Percentiles rank a stretch among this genome's conserved stretches.
These are phyloP conservation scores for Drosophila mulleri DNA, from an alignment of 2,888 invertebrate genomes.

Conservation along the genomic window DNA sequence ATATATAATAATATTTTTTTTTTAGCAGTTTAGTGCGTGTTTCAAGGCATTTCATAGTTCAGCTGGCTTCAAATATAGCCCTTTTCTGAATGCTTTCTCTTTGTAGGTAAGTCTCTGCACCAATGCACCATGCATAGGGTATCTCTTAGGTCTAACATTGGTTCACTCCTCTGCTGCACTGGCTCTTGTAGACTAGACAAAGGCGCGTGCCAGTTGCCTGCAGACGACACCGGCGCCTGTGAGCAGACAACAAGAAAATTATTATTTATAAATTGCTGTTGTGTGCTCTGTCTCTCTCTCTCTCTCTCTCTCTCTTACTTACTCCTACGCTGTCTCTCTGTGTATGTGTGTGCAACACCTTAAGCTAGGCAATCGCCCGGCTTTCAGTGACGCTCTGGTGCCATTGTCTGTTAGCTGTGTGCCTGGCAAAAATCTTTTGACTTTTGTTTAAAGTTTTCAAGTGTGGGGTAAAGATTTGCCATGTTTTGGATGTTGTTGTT, in stretches of 20 bases:
- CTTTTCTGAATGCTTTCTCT: neutral
- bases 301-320: neutral
- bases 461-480: conserved; percentile 18
- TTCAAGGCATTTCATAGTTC: too few relatives aligned
- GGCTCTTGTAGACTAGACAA: conserved; percentile 44
- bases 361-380: conserved; percentile 24
- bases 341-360: conserved; percentile 37
- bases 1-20: too few relatives aligned
- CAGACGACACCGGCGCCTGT: conserved; percentile 58
- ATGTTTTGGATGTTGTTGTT: conserved; percentile 18
- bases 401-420: conserved; percentile 33
- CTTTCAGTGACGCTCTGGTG: neutral
- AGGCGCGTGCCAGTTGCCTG: conserved; percentile 60
- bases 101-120: neutral
- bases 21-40: too few relatives aligned
- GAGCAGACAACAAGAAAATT: conserved; percentile 68
- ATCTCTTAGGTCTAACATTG: neutral
- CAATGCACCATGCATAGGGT: conserved; percentile 5
- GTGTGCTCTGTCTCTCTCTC: neutral
- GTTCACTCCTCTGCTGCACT: neutral
- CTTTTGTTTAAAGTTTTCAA: conserved; percentile 47
- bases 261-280: conserved; percentile 74
- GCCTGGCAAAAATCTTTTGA: conserved; percentile 53
- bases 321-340: neutral
- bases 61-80: too few relatives aligned